A percentile compares a stretch with the other conserved stretches of the same genome.
phyloP scores from a whole-genome alignment of 1,140 invertebrate genomes.

The Pemphigus obesinymphae region DNA sequence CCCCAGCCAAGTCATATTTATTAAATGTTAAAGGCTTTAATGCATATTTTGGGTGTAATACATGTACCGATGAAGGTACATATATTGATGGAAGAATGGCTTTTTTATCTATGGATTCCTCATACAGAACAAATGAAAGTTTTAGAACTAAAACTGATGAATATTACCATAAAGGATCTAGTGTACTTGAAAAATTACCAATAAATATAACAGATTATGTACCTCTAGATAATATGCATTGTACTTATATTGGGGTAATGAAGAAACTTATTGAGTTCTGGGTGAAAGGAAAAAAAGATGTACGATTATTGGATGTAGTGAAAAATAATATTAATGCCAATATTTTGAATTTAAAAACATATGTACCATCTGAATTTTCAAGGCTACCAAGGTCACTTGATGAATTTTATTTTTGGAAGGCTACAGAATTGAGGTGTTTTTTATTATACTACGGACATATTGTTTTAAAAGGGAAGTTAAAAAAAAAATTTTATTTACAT shows the following conservation, averaged over 20 bases:
- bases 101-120: background rate
- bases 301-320: no score
- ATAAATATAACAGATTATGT: background rate
- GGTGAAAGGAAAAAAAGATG: background rate
- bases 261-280: background rate
- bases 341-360: background rate
- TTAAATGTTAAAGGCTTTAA: background rate
- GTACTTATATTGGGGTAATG: background rate
- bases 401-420: background rate
- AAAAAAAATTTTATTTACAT: background rate
- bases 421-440: background rate
- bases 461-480: background rate
- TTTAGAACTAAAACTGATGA: background rate
- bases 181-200: background rate
- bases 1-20: background rate
- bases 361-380: background rate
- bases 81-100: background rate
- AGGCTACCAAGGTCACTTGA: background rate
- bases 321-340: background rate
- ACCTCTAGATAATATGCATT: background rate
- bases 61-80: background rate
- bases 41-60: background rate
- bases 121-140: background rate
- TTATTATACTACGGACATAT: background rate
- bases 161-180: slow-evolving; percentile 1